Evolutionary conservation across 1,140 invertebrate genomes (phyloP), one percentile per base, ranked within the genome.

Genomic region (Meloidogyne exigua): DNA sequence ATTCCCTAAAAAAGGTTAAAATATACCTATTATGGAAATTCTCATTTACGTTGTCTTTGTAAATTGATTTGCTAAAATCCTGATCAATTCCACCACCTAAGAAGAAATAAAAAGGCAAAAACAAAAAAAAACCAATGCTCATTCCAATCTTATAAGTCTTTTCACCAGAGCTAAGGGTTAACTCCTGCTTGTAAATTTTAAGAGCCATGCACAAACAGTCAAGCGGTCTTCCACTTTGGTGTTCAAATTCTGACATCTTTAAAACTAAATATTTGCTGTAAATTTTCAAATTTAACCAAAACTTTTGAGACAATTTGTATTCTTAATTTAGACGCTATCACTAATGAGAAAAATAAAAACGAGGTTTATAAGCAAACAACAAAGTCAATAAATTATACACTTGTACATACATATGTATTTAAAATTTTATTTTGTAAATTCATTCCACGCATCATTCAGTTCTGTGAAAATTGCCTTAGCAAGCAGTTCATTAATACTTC

Each of bases 391-490:
- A 57, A 57, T 44, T 57, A n/a, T 57, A 57, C 7, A n/a, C n/a
- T n/a, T n/a, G n/a, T n/a, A n/a, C n/a, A n/a, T n/a, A n/a, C n/a
- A n/a, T n/a, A n/a, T n/a, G n/a, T 7, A 57, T n/a, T 57, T 57
- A 57, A 39, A 49, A 69, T 2, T 28, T 36, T 4, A 28, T 25
- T 76, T 72, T 67, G 99, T 95, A 89, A 99, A 99, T 85, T 95
- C 93, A 80, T 92, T 92, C 95, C 96, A 99, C 13, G 96, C 95
- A 87, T 98, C 96, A 89, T 97, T 99, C 79, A 99, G 89, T 90
- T 99, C 96, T 91, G 98, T 96, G 89, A 99, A 99, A 85, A 99
- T 95, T 18, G 80, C 78, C 89, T 95, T 96, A 13, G 97, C 96
- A 85, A 98, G 90, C n/a, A 82, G 76, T 75, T 88, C 85, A 77